Evolutionary conservation across 2,797 vertebrate genomes (phyloP).

Genomic region (Aeoliscus strigatus): DNA sequence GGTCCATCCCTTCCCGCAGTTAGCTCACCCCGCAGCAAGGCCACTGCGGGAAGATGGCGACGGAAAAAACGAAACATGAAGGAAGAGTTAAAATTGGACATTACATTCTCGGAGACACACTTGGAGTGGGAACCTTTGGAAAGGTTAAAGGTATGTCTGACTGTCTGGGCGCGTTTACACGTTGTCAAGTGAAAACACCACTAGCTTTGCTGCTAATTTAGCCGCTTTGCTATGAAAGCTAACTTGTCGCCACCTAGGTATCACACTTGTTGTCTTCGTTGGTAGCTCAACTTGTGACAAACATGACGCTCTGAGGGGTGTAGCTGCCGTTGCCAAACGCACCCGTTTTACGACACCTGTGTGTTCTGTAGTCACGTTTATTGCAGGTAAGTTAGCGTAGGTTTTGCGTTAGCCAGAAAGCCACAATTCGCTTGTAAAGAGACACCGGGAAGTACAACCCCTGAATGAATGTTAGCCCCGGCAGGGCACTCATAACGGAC

Average conservation of each 20-base stretch:
- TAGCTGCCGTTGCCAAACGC: background rate
- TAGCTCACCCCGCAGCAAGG: slow-evolving; percentile 67
- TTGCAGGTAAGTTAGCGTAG: slow-evolving; percentile 5
- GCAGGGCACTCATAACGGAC: background rate
- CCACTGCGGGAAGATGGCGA: slow-evolving; percentile 91
- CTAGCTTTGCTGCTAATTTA: slow-evolving; percentile 57
- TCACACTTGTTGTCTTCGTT: slow-evolving; percentile 51
- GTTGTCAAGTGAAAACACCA: slow-evolving; percentile 31
- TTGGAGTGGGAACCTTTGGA: slow-evolving; percentile 94
- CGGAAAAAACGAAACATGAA: slow-evolving; percentile 92
- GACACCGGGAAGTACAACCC: slow-evolving; percentile 52
- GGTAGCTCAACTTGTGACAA: slow-evolving; percentile 5
- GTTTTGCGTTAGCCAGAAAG: slow-evolving; percentile 38
- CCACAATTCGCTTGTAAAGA: slow-evolving; percentile 56
- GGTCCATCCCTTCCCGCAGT: slow-evolving; percentile 49
- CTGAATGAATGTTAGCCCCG: background rate
- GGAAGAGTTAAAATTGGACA: slow-evolving; percentile 96
- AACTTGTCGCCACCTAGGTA: slow-evolving; percentile 42
- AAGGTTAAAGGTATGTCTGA: slow-evolving; percentile 88
- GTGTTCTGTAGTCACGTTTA: background rate
- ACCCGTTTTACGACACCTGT: background rate
- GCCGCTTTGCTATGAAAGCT: slow-evolving; percentile 40
- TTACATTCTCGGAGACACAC: slow-evolving; percentile 92
- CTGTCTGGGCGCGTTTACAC: slow-evolving; percentile 12
- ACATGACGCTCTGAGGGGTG: background rate